phyloP scores from a whole-genome alignment of 2,888 invertebrate genomes.

The Rhagium mordax region DNA sequence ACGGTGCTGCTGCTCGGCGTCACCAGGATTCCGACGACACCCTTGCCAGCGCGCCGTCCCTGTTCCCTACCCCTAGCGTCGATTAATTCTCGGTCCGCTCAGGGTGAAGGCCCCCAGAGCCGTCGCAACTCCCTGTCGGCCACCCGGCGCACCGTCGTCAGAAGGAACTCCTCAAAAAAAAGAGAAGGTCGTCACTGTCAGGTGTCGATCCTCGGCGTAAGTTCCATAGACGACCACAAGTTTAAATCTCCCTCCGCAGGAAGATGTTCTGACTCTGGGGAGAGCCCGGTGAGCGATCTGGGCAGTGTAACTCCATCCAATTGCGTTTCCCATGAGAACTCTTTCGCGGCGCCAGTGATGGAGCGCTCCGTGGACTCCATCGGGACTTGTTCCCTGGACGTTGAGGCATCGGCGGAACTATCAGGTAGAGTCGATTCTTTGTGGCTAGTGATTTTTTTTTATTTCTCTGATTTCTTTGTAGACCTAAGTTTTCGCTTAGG shows the following conservation, averaged over 20 bases:
- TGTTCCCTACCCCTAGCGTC: constrained; percentile 62
- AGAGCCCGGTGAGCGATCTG: constrained; percentile 14
- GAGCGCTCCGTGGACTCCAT: constrained; percentile 88
- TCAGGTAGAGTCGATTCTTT: constrained; percentile 75
- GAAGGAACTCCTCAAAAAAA: constrained; percentile 67
- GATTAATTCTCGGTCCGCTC: neutral
- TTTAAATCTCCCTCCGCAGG: neutral
- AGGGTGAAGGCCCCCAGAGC: constrained; percentile 65
- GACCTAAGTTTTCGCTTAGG: neutral
- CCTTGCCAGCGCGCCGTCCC: constrained; percentile 64
- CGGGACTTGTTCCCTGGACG: constrained; percentile 89
- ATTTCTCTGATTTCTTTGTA: constrained; percentile 8
- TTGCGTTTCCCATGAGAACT: constrained; percentile 30
- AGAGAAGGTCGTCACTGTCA: constrained; percentile 9
- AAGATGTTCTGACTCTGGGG: constrained; percentile 29
- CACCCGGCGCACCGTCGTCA: constrained; percentile 65
- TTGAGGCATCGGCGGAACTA: constrained; percentile 83
- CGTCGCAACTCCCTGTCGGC: constrained; percentile 46
- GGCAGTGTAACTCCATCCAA: constrained; percentile 19
- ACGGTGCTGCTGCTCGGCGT: constrained; percentile 77
- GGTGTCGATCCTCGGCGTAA: constrained; percentile 29
- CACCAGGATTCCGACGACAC: constrained; percentile 72
- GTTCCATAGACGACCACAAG: constrained; percentile 26
- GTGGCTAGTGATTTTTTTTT: constrained; percentile 38
- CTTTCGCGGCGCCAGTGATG: constrained; percentile 70